Evolutionary conservation across 1,140 invertebrate genomes (phyloP), one percentile per base, ranked within the genome.

Genomic region (Drosophila busckii): DNA sequence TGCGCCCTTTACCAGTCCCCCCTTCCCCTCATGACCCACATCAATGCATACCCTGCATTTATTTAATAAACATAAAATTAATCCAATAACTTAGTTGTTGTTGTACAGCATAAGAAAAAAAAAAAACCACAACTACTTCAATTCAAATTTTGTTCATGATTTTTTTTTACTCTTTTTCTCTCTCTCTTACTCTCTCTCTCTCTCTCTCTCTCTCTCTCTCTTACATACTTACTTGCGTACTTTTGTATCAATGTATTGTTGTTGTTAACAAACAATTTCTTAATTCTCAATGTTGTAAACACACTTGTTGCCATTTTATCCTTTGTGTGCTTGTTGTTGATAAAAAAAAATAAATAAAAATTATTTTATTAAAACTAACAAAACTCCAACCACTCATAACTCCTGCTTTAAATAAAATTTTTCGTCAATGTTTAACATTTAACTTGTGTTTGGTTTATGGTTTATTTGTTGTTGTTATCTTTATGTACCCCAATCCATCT

Each of bases 131-230:
- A 60, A 25, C 60, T 29, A 70, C 52, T 69, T 37, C 53, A 59
- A 70, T 61, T 45, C 29, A 70, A 59, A 63, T 71, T 73, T 70
- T 70, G 65, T 62, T 73, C 56, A 62, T 41, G 23, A 46, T 31
- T 59, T 70, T 58, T 68, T 35, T 59, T 35, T 32, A 44, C 23
- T 45, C 26, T 67, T 23, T 67, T 31, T 63, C 16, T 49, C 25
- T 59, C 34, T 35, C 44, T 65, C 32, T 64, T 35, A 63, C 17
- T 58, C 22, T 64, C 28, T 34, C 29, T 34, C 52, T 59, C 29
- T 65, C 23, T 70, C 17, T 32, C 31, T 26, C 42, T 64, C 46
- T 53, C 29, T 64, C 9, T 31, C 19, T 46, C 4, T 46, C 26
- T 54, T 12, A 26, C 16, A 16, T 16, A 40, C 50, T 44, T 67